These are phyloP conservation scores for Galerucella nymphaeae DNA, from an alignment of 2,888 invertebrate genomes.

Conservation along the genomic window DNA sequence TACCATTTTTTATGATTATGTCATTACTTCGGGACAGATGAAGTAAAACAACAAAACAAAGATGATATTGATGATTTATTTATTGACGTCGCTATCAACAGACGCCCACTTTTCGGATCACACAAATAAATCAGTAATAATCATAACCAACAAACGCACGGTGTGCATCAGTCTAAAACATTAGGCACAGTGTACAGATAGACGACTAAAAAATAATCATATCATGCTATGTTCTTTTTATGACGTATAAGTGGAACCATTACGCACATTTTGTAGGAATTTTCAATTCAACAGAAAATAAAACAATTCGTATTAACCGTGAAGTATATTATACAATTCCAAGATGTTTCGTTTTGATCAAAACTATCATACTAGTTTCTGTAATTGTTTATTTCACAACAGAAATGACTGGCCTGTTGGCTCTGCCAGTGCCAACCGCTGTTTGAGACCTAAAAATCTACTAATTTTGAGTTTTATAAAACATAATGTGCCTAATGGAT, in stretches of 20 bases:
- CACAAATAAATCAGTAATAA: slow-evolving; percentile 49
- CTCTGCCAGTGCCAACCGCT: too few species aligned
- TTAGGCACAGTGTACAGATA: slow-evolving; percentile 63
- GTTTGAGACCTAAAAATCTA: too few species aligned
- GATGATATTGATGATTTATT: slow-evolving; percentile 56
- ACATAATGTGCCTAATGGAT: not conserved
- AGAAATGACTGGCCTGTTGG: too few species aligned
- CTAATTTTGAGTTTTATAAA: too few species aligned
- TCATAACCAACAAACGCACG: slow-evolving; percentile 52
- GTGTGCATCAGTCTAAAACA: slow-evolving; percentile 59
- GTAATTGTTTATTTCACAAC: too few species aligned
- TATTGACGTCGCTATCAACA: slow-evolving; percentile 64
- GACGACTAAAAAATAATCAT: slow-evolving; percentile 48
- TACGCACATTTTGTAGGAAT: not conserved
- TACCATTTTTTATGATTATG: too few species aligned
- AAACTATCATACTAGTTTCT: too few species aligned
- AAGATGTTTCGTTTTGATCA: too few species aligned
- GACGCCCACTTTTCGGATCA: slow-evolving; percentile 64
- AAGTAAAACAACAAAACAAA: slow-evolving; percentile 20
- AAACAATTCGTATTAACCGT: too few species aligned
- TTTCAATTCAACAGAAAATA: not conserved
- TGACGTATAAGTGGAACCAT: not conserved
- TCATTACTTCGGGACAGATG: not conserved
- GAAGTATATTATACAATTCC: too few species aligned
- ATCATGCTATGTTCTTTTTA: slow-evolving; percentile 59